Conservation (phyloP, 2,888 invertebrate genomes). For the Stenodera caucasica region DNA sequence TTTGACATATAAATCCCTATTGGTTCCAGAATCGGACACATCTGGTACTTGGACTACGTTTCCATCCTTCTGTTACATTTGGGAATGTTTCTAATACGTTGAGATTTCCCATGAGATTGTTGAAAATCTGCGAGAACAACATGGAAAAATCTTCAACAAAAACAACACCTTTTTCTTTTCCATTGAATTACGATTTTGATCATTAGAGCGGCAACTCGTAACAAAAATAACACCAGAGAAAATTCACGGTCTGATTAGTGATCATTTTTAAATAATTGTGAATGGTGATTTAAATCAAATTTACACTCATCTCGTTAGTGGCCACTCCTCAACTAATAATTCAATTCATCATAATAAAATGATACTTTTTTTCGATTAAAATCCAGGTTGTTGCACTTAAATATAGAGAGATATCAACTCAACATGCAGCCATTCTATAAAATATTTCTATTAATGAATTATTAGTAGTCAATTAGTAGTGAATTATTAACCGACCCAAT, state of each 20-base stretch:
- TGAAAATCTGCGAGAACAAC: constrained; percentile 42
- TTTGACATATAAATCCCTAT: constrained; percentile 35
- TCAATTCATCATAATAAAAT: constrained; percentile 21
- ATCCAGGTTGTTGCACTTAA: too few species aligned
- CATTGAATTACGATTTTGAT: background rate
- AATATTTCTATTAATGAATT: constrained; percentile 22
- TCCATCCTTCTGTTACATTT: constrained; percentile 37
- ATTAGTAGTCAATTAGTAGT: constrained; percentile 28
- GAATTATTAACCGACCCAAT: constrained; percentile 26
- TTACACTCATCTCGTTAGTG: constrained; percentile 21
- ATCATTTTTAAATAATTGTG: constrained; percentile 18
- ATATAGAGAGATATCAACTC: constrained; percentile 1
- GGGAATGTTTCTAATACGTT: constrained; percentile 44
- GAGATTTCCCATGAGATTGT: constrained; percentile 47
- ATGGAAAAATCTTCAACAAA: constrained; percentile 39
- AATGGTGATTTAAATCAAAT: constrained; percentile 23
- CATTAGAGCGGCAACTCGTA: background rate
- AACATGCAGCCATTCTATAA: background rate
- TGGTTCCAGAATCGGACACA: constrained; percentile 12
- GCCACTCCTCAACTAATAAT: constrained; percentile 24
- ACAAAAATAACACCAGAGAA: background rate
- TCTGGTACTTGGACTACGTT: constrained; percentile 44
- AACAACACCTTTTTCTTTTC: too few species aligned
- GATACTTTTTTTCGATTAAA: background rate
- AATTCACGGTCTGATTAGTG: constrained; percentile 15